phyloP scores from a whole-genome alignment of 2,888 invertebrate species.

The Pachycephus smyrnensis region DNA sequence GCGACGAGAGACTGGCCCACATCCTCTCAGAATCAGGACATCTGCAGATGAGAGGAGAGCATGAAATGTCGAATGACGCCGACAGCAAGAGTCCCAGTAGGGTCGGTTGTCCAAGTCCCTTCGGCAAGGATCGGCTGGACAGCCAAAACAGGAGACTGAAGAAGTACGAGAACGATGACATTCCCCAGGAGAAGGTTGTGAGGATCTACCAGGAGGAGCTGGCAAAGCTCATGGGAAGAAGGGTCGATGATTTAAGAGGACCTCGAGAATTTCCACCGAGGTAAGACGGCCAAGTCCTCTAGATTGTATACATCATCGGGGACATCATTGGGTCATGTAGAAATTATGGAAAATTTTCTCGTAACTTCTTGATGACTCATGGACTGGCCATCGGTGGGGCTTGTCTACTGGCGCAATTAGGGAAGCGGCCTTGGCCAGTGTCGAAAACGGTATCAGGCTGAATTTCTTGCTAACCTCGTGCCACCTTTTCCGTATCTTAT shows the following conservation, averaged over 20 bases:
- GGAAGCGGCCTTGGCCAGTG: too few species aligned
- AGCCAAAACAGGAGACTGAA: constrained; percentile 80
- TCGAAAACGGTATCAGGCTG: too few species aligned
- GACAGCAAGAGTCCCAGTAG: constrained; percentile 84
- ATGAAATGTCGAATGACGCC: constrained; percentile 71
- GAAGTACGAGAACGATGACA: constrained; percentile 93
- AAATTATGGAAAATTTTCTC: too few species aligned
- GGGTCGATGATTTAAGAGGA: constrained; percentile 80
- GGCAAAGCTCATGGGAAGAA: constrained; percentile 88
- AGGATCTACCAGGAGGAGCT: constrained; percentile 96
- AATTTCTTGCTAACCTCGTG: too few species aligned
- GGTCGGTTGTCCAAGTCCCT: constrained; percentile 84
- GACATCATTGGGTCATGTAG: too few species aligned
- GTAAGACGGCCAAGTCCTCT: constrained; percentile 68
- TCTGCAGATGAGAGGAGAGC: constrained; percentile 79
- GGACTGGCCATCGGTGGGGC: too few species aligned
- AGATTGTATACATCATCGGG: too few species aligned
- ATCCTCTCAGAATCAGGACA: constrained; percentile 94
- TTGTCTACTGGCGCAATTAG: too few species aligned
- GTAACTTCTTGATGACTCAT: too few species aligned
- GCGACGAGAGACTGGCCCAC: constrained; percentile 93
- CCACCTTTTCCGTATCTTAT: neutral
- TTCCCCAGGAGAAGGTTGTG: constrained; percentile 95
- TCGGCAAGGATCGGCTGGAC: constrained; percentile 74
- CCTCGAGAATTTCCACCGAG: constrained; percentile 84